Base-by-base conservation (phyloP, 30 jellyfish, hydroid and myxozoan genomes). In the Nemopilema nomurai region DNA sequence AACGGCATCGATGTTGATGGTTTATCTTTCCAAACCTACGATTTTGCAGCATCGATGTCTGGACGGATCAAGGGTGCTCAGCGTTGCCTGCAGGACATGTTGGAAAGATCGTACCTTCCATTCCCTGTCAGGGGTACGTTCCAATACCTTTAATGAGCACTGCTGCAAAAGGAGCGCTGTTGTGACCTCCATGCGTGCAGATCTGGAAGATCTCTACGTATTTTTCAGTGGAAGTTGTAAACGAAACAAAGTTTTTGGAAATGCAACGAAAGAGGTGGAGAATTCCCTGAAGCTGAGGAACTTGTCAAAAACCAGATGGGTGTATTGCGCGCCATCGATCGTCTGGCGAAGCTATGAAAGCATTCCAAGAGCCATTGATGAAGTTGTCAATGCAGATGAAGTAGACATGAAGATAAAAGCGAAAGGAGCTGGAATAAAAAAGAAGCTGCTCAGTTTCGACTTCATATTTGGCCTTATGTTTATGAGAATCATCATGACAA, bases 91-190 rank as follows among this genome's bases (percentile, higher is more conserved):
- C 87, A 77, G 63, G 81, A 50, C 53, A 77, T 63, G 20, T 62
- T 77, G 9, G 87, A 77, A 19, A 51, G 87, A 77, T 20, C 81
- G 87, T 53, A 16, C 87, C 87, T 18, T 77, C 51, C 53, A 63
- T 77, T 21, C 87, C 87, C 25, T 77, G 87, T 77, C 87, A 77
- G 63, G 87, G 87, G 53, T 80, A 77, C n/a, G n/a, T n/a, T n/a
- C n/a, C n/a, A n/a, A n/a, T 27, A 30, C 81, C 27, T 77, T 77
- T 30, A 77, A 77, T 33, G 87, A 77, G 87, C 87, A 77, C 28
- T 77, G 87, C 53, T 50, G 72, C 50, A 77, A 77, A 30, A 25
- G 53, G 75, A 77, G 87, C 53, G 81, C 80, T 4, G 29, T 77
- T 4, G 53, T 77, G 8, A 77, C 87, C 4, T 77, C 87, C 28